A percentile compares a stretch with the other conserved stretches of the same genome.
Evolutionary conservation across 2,888 invertebrate genomes (phyloP).

Genomic region (Phalangium opilio): DNA sequence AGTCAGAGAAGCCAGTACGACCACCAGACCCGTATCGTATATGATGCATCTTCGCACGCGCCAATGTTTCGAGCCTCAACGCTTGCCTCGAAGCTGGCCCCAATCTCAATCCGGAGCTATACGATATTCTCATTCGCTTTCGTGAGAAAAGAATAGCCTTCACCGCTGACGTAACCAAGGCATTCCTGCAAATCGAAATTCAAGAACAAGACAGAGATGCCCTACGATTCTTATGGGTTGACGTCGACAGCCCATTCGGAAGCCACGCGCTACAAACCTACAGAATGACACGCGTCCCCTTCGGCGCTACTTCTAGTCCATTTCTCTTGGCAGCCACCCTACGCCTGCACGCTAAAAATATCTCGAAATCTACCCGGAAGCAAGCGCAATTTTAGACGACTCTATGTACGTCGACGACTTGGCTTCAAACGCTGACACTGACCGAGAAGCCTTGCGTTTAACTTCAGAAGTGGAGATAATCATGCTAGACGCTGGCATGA

Average conservation of each 20-base stretch:
- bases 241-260: background rate
- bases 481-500: background rate
- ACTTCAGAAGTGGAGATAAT: background rate
- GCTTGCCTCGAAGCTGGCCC: slow-evolving; percentile 4
- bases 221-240: slow-evolving; percentile 6
- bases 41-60: slow-evolving; percentile 8
- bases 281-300: background rate
- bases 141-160: slow-evolving; percentile 12
- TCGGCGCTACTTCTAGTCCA: slow-evolving; percentile 1
- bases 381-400: background rate
- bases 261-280: too few relatives aligned
- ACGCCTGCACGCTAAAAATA: slow-evolving; percentile 2
- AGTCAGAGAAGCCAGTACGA: too few relatives aligned
- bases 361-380: background rate
- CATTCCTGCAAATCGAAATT: slow-evolving; percentile 7
- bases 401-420: slow-evolving; percentile 3
- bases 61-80: slow-evolving; percentile 4
- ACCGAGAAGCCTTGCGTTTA: background rate
- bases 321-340: slow-evolving; percentile 3
- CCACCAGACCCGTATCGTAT: slow-evolving; percentile 2
- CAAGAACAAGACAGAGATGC: slow-evolving; percentile 5
- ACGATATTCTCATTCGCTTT: slow-evolving; percentile 1
- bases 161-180: slow-evolving; percentile 8
- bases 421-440: background rate
- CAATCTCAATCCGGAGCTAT: slow-evolving; percentile 3